phyloP scores from a whole-genome alignment of 2,113 vertebrate genomes.

The Poeciliopsis retropinna region DNA sequence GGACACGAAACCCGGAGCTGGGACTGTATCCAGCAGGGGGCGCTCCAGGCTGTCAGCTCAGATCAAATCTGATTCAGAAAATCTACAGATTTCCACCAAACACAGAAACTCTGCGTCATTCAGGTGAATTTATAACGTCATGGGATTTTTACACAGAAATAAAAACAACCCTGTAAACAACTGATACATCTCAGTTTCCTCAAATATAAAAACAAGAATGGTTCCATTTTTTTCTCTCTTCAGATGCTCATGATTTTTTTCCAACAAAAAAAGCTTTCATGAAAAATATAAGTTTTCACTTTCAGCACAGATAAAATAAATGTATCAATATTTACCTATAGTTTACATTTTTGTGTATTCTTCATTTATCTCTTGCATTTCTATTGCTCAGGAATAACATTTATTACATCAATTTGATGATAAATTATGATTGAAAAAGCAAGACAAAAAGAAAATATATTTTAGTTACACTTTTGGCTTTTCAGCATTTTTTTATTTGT shows the following conservation, averaged over 20 bases:
- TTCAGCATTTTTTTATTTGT: background rate
- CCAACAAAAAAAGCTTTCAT: background rate
- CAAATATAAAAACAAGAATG: background rate
- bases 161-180: background rate
- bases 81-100: background rate
- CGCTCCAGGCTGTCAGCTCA: conserved; percentile 1
- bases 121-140: background rate
- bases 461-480: background rate
- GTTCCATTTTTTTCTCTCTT: background rate
- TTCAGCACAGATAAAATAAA: background rate
- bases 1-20: background rate
- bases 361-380: background rate
- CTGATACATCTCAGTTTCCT: background rate
- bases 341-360: background rate
- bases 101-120: background rate
- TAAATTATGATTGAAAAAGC: background rate
- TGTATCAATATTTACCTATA: background rate
- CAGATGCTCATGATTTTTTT: too few species aligned
- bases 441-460: background rate
- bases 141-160: too few species aligned
- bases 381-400: too few species aligned
- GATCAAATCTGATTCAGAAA: background rate
- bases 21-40: conserved; percentile 23
- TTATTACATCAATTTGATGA: background rate
- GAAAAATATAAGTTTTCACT: too few species aligned